Evolutionary conservation across 2,113 vertebrate species (phyloP), one percentile per base, ranked within the genome.

Genomic region (Conger conger): DNA sequence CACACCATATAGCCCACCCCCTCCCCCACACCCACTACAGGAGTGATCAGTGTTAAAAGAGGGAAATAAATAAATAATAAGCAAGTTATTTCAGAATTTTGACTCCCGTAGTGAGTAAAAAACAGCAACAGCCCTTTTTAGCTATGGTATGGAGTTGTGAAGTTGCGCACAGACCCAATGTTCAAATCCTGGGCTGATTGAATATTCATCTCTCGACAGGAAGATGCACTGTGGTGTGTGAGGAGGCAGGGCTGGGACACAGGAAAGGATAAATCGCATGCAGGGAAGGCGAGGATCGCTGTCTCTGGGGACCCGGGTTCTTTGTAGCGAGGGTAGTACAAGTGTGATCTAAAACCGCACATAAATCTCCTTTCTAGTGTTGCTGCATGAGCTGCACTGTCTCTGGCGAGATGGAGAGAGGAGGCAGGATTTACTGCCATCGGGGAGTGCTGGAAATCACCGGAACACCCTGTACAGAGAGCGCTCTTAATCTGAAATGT

Each of bases 141-240:
- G 79, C 79, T 80, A n/a, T 23, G 23, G 38, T 80, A 30, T 36
- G 42, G 40, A 9, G 37, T 50, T 80, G 9, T 50, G 79, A 80
- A 45, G 79, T 30, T 80, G 40, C 38, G 20, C 23, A 35, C 80
- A 82, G 60, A 82, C 30, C 15, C 35, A 57, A 57, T 82, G 80
- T 82, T 82, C 13, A 82, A 35, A 60, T 53, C 23, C 54, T 53
- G 60, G 80, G 50, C 80, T 82, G 80, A 82, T 82, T 82, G 80
- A 82, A 82, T 82, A 82, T 82, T 82, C 80, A 82, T 82, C 80
- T 35, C 11, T 82, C 33, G 60, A 45, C 23, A 82, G 60, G 7
- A 82, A 82, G 80, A 57, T 82, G 80, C 18, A 57, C 45, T 33
- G 68, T 73, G 15, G 68, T 63, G n/a, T 60, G 73, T 82, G 73